Evolutionary conservation across 2,797 vertebrate genomes (phyloP).

Genomic region (Sparus aurata): DNA sequence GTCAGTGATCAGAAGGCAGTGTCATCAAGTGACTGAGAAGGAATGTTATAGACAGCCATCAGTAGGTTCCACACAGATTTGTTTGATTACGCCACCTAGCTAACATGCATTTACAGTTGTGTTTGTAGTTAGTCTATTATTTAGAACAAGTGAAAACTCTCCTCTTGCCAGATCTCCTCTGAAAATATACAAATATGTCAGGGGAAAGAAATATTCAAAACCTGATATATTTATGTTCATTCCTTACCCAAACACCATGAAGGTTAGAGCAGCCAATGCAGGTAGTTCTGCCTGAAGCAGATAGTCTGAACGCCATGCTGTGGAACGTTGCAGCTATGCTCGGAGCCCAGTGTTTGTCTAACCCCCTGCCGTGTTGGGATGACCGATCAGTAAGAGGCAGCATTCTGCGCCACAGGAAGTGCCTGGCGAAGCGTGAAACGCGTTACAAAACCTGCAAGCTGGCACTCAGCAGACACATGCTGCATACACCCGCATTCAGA

Average conservation of each 20-base stretch:
- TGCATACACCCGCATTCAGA: slow-evolving; percentile 45
- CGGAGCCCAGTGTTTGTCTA: slow-evolving; percentile 58
- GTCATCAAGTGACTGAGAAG: background rate
- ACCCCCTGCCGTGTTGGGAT: slow-evolving; percentile 54
- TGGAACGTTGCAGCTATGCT: slow-evolving; percentile 36
- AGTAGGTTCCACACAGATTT: background rate
- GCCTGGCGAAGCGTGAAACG: slow-evolving; percentile 63
- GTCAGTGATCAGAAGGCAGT: slow-evolving; percentile 24
- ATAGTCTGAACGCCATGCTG: slow-evolving; percentile 28
- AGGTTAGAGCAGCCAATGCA: slow-evolving; percentile 9
- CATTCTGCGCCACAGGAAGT: slow-evolving; percentile 61
- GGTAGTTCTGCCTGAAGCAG: slow-evolving; percentile 23
- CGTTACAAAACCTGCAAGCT: slow-evolving; percentile 70
- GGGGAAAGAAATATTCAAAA: background rate
- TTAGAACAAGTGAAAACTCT: background rate
- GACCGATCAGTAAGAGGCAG: slow-evolving; percentile 62
- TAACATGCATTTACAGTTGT: no score
- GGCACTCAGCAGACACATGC: slow-evolving; percentile 65
- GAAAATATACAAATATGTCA: background rate
- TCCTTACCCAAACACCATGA: background rate
- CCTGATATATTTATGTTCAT: slow-evolving; percentile 5
- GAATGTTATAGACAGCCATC: background rate
- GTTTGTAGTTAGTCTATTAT: background rate
- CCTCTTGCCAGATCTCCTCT: background rate
- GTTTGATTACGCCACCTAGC: no score